Evolutionary conservation across 2,113 vertebrate genomes (phyloP), one percentile per base, ranked within the genome.

Genomic region (Platichthys stellatus): DNA sequence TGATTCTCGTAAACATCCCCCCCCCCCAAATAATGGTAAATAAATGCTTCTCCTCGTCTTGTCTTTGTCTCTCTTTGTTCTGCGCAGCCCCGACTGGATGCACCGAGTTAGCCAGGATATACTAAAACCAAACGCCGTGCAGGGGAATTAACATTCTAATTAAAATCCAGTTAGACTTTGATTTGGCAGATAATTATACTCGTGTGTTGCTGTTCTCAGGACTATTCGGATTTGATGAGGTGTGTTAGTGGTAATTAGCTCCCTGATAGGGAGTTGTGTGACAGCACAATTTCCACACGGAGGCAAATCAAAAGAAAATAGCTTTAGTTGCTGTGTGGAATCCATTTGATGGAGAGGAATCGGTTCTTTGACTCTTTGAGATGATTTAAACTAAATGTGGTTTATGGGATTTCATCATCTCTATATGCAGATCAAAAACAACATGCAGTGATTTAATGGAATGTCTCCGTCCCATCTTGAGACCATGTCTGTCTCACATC

Each of bases 91-190:
- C 60, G 81, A 38, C 83, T 77, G 87, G 88, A 89, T 82, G 38
- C 85, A 83, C 70, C 65, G 62, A 62, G 78, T 78, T 60, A 74
- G 69, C 63, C 4, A 67, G 82, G 79, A 78, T 82, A 72, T 63
- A 89, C 82, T 70, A 78, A 88, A 91, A 88, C 74, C 80, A 87
- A 90, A 87, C 7, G 61, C 76, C 71, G 69, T 87, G 85, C 79
- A 85, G 20, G 0, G 63, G 78, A 92, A 94, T 93, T 92, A 92
- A 92, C 88, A 91, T 93, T 88, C 70, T 86, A 90, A 92, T 93
- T 92, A 91, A 90, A 92, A 91, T 74, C 84, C 80, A 84, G 89
- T 93, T 93, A 89, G 76, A 87, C 75, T 91, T 83, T 90, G 88
- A 92, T 91, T 92, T 82, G 88, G 84, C 81, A 84, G 85, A 83